Evolutionary conservation across 2,888 invertebrate species (phyloP), one percentile per base, ranked within the genome.

Genomic region (Linnaemya vulpina): DNA sequence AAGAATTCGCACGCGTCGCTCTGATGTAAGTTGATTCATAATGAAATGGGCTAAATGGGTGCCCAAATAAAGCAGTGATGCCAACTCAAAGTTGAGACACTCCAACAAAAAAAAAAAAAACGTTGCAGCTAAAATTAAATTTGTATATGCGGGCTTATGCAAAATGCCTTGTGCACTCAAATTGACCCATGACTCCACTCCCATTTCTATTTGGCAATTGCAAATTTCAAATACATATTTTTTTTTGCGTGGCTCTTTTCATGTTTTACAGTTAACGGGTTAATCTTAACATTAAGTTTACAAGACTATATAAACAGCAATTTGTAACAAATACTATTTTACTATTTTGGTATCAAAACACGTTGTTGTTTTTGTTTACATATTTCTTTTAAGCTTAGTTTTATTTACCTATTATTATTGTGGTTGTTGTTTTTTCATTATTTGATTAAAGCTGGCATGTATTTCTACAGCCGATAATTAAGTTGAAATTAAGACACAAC

Each of bases 391-490:
- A 30, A 13, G 58, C 43, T 74, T 20, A n/a, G 20, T 53, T 17
- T 70, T 65, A 3, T 9, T 38, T 38, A 13, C 15, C 1, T 40
- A 10, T 8, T 7, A 11, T 30, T 30, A 30, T 30, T 30, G 30
- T 30, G 2, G 30, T 30, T 30, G 25, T 58, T 60, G 71, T 75
- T 65, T 75, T 65, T 25, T 20, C 25, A 15, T 17, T 55, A 20
- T 55, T 70, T 75, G 46, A 51, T 30, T 55, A 30, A 40, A 62
- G 22, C 46, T 51, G 58, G 65, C 68, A 65, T 15, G 11, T 40
- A 58, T 65, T 76, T 55, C 73, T 80, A 30, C 38, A 68, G 73
- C 65, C 58, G 67, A 62, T 81, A 81, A 84, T 84, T 81, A 84
- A 74, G 51, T 46, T 68, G 49, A 46, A 76, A 84, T 76, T 84